Evolutionary conservation across 2,797 vertebrate species (phyloP), one percentile per base, ranked within the genome.

Genomic region (Lycodopsis pacificus): DNA sequence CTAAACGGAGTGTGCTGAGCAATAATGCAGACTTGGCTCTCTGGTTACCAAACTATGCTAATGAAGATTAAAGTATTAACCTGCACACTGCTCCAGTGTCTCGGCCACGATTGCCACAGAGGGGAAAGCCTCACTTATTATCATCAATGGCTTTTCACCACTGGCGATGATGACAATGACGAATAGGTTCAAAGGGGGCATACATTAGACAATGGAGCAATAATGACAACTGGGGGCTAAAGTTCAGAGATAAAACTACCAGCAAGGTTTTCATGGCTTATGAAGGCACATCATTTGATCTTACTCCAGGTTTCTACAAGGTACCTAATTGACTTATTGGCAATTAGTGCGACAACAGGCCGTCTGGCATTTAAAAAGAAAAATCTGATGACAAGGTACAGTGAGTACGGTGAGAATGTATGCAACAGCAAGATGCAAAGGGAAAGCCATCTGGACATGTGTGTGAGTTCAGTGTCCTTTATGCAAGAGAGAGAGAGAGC

Each of bases 1-100:
- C 48, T 80, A 69, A 81, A 65, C 14, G 56, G 67, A 53, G 46
- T 34, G 20, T 54, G 42, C 65, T 49, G 38, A 73, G 71, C 49
- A 57, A 53, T 72, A 27, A 58, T 46, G 61, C 61, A 51, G 73
- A 70, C 71, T 58, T 51, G 72, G 73, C 71, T 76, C 76, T 80
- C 61, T 42, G 14, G 69, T 88, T 82, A 81, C 70, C 65, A 80
- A 83, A 87, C 76, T 79, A 78, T 73, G 65, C 82, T 83, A 80
- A 90, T 84, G 71, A 80, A 81, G 89, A 87, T 91, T 90, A 91
- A 58, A 32, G 71, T 79, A 87, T 90, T 89, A 83, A 87, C 73
- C 79, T 81, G 77, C 65, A 75, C 82, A 79, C 62, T 77, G 81
- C 46, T 76, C 80, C 71, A 79, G 49, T 80, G 84, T 85, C 88